Evolutionary conservation across 2,113 vertebrate species (phyloP).

Genomic region (Sturnira hondurensis): DNA sequence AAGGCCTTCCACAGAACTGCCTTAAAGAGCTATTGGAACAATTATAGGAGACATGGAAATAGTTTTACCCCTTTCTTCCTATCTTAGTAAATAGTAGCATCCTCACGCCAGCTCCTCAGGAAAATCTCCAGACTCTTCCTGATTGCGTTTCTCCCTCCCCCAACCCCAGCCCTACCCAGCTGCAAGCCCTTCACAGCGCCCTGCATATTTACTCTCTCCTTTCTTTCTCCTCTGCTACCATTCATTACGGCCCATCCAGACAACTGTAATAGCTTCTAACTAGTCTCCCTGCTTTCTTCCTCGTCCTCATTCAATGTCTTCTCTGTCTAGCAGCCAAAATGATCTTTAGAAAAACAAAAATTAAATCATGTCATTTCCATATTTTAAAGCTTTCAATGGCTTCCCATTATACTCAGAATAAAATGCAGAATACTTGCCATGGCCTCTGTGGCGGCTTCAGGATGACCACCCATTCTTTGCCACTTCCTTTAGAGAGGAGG

Average conservation of each 20-base stretch:
- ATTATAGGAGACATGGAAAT: neutral
- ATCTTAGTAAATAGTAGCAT: neutral
- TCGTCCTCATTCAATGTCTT: neutral
- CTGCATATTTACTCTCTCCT: neutral
- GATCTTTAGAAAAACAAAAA: neutral
- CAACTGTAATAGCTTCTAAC: neutral
- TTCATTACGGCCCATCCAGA: neutral
- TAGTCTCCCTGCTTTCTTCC: neutral
- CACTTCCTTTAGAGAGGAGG: neutral
- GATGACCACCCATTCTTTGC: neutral
- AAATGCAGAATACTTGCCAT: accelerated
- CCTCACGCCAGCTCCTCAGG: neutral
- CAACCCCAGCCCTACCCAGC: neutral
- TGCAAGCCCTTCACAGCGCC: too few species aligned
- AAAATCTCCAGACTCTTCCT: neutral
- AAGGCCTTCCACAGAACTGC: neutral
- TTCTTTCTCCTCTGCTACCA: too few species aligned
- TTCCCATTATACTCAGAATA: neutral
- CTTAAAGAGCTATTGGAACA: neutral
- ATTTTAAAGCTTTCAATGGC: neutral
- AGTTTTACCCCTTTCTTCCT: neutral
- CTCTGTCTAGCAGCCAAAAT: neutral
- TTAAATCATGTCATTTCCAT: neutral
- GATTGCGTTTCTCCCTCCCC: neutral
- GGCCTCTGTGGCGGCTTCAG: neutral